Conservation (phyloP, 2,113 vertebrate species). For the Nicator chloris region DNA sequence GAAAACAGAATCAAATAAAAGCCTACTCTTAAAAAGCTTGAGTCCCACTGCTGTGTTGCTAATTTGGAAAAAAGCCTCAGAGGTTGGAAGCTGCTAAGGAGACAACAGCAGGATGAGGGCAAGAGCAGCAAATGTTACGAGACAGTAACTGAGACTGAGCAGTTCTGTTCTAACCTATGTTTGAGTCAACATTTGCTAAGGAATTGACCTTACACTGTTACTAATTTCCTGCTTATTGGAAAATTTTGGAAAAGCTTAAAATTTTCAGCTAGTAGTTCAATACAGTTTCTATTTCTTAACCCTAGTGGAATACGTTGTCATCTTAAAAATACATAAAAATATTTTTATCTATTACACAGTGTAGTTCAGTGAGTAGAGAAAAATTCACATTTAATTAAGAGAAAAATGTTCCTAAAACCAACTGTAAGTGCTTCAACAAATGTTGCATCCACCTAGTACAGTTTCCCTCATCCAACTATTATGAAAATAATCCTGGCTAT, state of each 20-base stretch:
- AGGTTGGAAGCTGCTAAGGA: background rate
- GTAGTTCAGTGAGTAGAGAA: background rate
- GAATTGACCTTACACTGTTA: background rate
- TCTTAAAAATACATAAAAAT: background rate
- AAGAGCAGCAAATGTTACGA: background rate
- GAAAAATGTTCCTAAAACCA: background rate
- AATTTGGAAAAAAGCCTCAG: background rate
- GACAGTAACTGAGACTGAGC: background rate
- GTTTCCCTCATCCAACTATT: background rate
- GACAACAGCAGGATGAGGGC: background rate
- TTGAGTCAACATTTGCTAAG: background rate
- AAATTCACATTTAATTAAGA: background rate
- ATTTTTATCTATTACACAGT: background rate
- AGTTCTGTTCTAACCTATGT: background rate
- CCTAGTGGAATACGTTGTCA: background rate
- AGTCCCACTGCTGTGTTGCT: background rate
- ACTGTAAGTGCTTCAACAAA: background rate
- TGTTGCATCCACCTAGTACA: background rate
- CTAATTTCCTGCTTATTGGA: background rate
- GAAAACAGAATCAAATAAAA: background rate
- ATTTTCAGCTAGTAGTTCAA: background rate
- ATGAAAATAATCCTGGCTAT: background rate
- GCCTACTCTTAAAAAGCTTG: background rate
- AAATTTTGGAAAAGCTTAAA: background rate
- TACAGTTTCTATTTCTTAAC: background rate